Percentiles rank a stretch among this genome's conserved stretches.
Evolutionary conservation across 2,888 invertebrate species (phyloP).

Genomic region (Apamea crenata): DNA sequence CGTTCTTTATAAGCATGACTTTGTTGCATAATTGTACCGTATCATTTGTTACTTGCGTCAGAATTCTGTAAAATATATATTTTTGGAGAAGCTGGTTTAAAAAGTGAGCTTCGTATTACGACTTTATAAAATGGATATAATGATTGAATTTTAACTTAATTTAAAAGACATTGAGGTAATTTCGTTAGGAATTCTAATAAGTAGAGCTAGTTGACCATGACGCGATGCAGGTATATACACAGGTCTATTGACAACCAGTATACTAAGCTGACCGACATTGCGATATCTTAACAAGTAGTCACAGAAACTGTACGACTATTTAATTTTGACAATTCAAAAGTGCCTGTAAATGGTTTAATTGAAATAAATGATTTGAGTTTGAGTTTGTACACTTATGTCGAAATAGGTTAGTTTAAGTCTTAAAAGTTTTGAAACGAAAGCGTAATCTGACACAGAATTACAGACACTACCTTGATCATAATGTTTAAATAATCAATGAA

Average conservation of each 20-base stretch:
- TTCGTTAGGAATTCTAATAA: constrained; percentile 57
- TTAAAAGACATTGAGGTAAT: constrained; percentile 48
- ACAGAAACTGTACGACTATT: constrained; percentile 9
- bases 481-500: not conserved
- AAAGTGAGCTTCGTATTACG: not conserved
- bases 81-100: not conserved
- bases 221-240: constrained; percentile 17
- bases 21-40: not conserved
- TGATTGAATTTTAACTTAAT: constrained; percentile 29
- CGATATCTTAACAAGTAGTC: constrained; percentile 16
- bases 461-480: not conserved
- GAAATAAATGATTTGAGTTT: too few relatives aligned
- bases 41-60: not conserved
- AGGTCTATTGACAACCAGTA: constrained; percentile 43
- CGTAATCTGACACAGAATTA: not conserved
- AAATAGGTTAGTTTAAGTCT: not conserved
- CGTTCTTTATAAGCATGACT: not conserved
- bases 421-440: not conserved
- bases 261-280: constrained; percentile 55
- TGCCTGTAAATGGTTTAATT: too few relatives aligned
- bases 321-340: too few relatives aligned
- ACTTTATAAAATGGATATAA: not conserved
- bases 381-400: constrained; percentile 8
- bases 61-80: not conserved
- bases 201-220: constrained; percentile 61